A percentile compares a stretch with the other conserved stretches of the same genome.
Conservation (phyloP, 2,888 invertebrate genomes). For the Cephalotes varians region DNA sequence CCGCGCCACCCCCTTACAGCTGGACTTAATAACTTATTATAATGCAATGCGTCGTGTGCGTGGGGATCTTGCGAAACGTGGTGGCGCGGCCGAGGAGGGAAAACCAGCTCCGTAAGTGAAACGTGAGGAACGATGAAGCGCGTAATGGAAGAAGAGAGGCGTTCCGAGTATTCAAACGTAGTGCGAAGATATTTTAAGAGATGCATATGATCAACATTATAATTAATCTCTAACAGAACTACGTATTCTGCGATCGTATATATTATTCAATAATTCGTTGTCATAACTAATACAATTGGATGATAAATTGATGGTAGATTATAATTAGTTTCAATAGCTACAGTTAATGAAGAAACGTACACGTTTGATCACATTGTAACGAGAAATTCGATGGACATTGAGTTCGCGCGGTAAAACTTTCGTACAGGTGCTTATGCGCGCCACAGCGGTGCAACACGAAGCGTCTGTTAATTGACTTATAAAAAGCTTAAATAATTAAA, state of each 20-base stretch:
- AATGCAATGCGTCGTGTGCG: constrained; percentile 71
- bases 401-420: constrained; percentile 57
- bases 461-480: constrained; percentile 74
- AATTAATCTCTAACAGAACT: constrained; percentile 10
- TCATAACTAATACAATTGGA: background rate
- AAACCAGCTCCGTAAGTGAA: constrained; percentile 35
- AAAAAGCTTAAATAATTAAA: constrained; percentile 77
- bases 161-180: background rate
- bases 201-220: background rate
- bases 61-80: constrained; percentile 43
- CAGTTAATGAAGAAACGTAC: constrained; percentile 12
- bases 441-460: constrained; percentile 52
- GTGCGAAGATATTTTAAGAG: background rate
- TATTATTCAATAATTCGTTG: background rate
- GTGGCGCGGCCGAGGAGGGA: constrained; percentile 23
- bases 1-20: constrained; percentile 59
- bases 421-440: constrained; percentile 31
- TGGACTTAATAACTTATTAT: constrained; percentile 80
- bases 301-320: background rate
- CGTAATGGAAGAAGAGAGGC: constrained; percentile 15
- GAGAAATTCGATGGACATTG: constrained; percentile 43
- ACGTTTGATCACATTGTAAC: constrained; percentile 1
- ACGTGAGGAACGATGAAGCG: constrained; percentile 16
- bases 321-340: constrained; percentile 1
- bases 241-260: background rate